These are phyloP conservation scores for Channallabes apus DNA, from an alignment of 2,797 vertebrate genomes.

Conservation along the genomic window DNA sequence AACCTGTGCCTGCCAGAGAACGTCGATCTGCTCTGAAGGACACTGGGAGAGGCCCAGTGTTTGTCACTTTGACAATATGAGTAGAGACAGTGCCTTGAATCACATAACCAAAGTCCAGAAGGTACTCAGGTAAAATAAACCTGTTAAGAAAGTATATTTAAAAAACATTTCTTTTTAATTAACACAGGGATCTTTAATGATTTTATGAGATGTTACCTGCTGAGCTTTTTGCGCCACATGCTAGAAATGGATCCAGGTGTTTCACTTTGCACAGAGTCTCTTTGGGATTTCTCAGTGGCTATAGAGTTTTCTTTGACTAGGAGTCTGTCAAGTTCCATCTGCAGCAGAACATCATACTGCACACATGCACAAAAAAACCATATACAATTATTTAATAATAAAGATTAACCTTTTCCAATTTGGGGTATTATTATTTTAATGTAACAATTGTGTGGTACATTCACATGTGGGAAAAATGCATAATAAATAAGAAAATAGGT, in stretches of 20 bases:
- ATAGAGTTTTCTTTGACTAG: slow-evolving; percentile 74
- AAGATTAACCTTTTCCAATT: background rate
- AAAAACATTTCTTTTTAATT: background rate
- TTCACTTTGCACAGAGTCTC: slow-evolving; percentile 21
- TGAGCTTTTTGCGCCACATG: slow-evolving; percentile 63
- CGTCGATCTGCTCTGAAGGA: slow-evolving; percentile 72
- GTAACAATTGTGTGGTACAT: background rate
- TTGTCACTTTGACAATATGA: slow-evolving; percentile 78
- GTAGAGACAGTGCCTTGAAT: slow-evolving; percentile 66
- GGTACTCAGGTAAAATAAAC: slow-evolving; percentile 80
- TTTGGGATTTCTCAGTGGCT: slow-evolving; percentile 55
- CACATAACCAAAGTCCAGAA: slow-evolving; percentile 84
- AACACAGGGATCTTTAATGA: background rate
- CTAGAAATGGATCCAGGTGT: slow-evolving; percentile 46
- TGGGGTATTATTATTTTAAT: background rate
- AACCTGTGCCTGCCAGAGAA: slow-evolving; percentile 79
- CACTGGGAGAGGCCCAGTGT: slow-evolving; percentile 74
- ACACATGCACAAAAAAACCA: slow-evolving; percentile 12
- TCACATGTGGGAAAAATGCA: too few relatives aligned
- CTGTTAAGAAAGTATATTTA: slow-evolving; percentile 61
- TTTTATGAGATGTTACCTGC: slow-evolving; percentile 68
- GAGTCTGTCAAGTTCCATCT: slow-evolving; percentile 81
- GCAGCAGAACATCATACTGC: slow-evolving; percentile 76
- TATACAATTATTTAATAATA: background rate
- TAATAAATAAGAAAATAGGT: too few relatives aligned